Evolutionary conservation across 2,888 invertebrate genomes (phyloP).

Genomic region (Lasioglossum oenotherae): DNA sequence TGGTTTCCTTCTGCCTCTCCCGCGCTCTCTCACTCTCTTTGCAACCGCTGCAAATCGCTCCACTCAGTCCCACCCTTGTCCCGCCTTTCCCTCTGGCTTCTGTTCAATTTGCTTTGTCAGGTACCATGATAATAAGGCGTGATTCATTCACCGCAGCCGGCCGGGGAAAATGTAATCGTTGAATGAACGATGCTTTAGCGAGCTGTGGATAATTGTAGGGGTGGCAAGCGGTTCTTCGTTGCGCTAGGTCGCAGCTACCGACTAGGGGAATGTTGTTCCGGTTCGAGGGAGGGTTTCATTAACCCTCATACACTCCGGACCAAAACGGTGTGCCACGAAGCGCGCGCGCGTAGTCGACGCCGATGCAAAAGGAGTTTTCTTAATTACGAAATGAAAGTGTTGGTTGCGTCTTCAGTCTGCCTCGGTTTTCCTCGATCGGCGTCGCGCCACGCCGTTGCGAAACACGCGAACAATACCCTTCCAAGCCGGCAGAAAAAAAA

Average conservation of each 20-base stretch:
- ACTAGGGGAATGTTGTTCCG: background rate
- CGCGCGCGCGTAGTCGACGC: no score
- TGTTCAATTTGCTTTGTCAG: conserved; percentile 10
- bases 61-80: background rate
- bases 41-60: background rate
- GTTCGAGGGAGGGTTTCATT: background rate
- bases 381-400: conserved; percentile 24
- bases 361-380: conserved; percentile 3
- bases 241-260: background rate
- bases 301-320: background rate
- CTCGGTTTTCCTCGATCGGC: background rate
- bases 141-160: conserved; percentile 10
- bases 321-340: background rate
- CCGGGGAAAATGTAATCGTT: conserved; percentile 10
- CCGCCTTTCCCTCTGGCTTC: background rate
- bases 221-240: background rate
- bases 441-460: background rate
- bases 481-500: conserved; percentile 17
- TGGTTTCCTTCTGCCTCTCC: background rate
- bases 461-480: conserved; percentile 14
- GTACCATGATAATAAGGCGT: conserved; percentile 10
- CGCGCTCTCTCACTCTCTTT: background rate
- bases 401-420: background rate
- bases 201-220: background rate
- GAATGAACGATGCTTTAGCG: background rate